Percentiles rank a stretch among this genome's conserved stretches.
phyloP scores from a whole-genome alignment of 2,888 invertebrate species.

The Ochlodes sylvanus region DNA sequence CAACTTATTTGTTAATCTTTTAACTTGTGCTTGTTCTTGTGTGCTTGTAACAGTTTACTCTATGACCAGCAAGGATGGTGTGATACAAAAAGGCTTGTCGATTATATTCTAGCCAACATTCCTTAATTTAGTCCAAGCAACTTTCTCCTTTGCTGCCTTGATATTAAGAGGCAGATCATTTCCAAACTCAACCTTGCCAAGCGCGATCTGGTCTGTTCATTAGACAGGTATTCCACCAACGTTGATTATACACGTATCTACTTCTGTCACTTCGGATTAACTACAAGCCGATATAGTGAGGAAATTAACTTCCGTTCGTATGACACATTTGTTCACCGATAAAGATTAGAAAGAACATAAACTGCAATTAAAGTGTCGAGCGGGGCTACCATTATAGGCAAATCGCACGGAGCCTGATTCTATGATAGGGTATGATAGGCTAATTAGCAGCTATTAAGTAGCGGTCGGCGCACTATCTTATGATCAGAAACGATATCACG shows the following conservation, averaged over 20 bases:
- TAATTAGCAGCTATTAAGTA: constrained; percentile 28
- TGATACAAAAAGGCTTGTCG: constrained; percentile 34
- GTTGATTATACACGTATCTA: constrained; percentile 26
- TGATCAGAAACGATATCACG: constrained; percentile 10
- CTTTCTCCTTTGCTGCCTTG: constrained; percentile 5
- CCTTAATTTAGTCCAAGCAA: constrained; percentile 10
- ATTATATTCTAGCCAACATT: constrained; percentile 22
- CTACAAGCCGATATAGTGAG: constrained; percentile 31
- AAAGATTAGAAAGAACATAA: constrained; percentile 26
- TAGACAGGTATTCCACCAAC: constrained; percentile 34
- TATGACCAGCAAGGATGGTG: constrained; percentile 18
- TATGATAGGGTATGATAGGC: constrained; percentile 34
- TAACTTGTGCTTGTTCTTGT: too few species aligned
- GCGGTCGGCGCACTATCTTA: constrained; percentile 19
- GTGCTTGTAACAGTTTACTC: constrained; percentile 12
- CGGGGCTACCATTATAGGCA: constrained; percentile 27
- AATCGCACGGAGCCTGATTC: constrained; percentile 19
- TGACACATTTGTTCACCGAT: constrained; percentile 23
- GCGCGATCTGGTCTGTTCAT: constrained; percentile 18
- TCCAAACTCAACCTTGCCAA: constrained; percentile 15
- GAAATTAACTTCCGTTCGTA: constrained; percentile 34
- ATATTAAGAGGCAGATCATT: constrained; percentile 6
- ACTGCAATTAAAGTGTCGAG: constrained; percentile 22
- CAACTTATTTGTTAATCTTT: too few species aligned
- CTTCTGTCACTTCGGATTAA: constrained; percentile 36